A percentile compares a stretch with the other conserved stretches of the same genome.
phyloP scores from a whole-genome alignment of 1,140 invertebrate species.

The Araneus ventricosus region DNA sequence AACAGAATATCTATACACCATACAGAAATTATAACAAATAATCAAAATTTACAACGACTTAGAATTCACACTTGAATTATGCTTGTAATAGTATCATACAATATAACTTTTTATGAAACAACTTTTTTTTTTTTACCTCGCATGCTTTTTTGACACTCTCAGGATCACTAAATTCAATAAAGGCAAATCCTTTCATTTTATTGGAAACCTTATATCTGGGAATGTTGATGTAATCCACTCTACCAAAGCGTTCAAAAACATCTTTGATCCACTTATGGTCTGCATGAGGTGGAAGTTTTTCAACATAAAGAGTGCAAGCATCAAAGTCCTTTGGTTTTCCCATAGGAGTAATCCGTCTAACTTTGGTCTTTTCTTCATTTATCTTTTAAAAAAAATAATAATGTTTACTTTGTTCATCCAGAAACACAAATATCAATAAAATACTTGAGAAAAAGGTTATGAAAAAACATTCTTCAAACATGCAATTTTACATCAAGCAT shows the following conservation, averaged over 20 bases:
- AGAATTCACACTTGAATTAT: no score
- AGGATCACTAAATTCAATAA: conserved; percentile 96
- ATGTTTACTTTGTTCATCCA: not conserved
- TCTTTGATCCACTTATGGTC: conserved; percentile 89
- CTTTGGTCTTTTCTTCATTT: conserved; percentile 86
- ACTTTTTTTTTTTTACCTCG: conserved; percentile 80
- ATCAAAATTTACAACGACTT: no score
- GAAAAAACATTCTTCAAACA: no score
- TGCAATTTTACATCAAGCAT: no score
- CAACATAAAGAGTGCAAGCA: conserved; percentile 91
- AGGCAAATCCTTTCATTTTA: conserved; percentile 97
- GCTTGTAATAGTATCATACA: no score
- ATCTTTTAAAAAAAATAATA: conserved; percentile 80
- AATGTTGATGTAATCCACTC: conserved; percentile 91
- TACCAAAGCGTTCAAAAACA: conserved; percentile 90
- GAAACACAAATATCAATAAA: not conserved
- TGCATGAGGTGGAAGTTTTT: conserved; percentile 88
- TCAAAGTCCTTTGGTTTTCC: conserved; percentile 85
- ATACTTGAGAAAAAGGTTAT: no score
- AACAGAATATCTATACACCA: no score
- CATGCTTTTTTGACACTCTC: conserved; percentile 98
- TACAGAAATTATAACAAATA: no score
- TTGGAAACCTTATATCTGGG: conserved; percentile 95
- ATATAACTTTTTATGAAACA: no score
- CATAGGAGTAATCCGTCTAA: conserved; percentile 81